Evolutionary conservation across 2,113 vertebrate genomes (phyloP), one percentile per base, ranked within the genome.

Genomic region (Otus sunia): DNA sequence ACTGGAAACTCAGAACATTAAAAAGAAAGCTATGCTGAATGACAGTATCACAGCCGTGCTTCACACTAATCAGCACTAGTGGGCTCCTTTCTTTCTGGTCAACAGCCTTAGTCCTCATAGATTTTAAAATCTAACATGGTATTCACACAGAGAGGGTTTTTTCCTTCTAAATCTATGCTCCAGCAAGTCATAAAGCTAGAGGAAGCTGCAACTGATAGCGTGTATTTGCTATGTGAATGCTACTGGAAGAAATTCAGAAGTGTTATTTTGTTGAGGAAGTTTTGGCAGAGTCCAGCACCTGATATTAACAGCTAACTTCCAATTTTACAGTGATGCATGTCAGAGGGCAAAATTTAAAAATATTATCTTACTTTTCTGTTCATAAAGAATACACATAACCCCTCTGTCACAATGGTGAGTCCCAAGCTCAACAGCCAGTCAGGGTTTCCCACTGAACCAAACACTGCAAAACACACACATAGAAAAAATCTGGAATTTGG

Each of bases 361-460:
- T 25, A 2, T 15, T 52, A 81, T 72, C 39, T 64, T 88, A 73
- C n/a, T 67, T 80, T 85, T 34, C 82, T 73, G 81, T 49, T 68
- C 93, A 84, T 87, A 56, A 88, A 58, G 82, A 94, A 47, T 23
- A 56, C 12, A 32, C 0, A 0, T 26, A 45, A 9, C 49, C 91
- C 62, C 79, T 81, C 43, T 56, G 81, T 60, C 66, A 71, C 2
- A 0, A 83, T 4, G 30, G 58, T 1, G 30, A 2, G 66, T 71
- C 91, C 93, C 89, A 5, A 79, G 64, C 76, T 96, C 96, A 50
- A 36, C 5, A 96, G 89, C 75, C 96, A 88, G 49, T 60, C 71
- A 82, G 90, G 88, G 92, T 12, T 95, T 95, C 90, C 95, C 93
- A 69, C 87, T 36, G 91, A 96, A 94, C 91, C 71, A 94, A 93